Evolutionary conservation across 2,888 invertebrate genomes (phyloP).

Genomic region (Cybosia mesomella): DNA sequence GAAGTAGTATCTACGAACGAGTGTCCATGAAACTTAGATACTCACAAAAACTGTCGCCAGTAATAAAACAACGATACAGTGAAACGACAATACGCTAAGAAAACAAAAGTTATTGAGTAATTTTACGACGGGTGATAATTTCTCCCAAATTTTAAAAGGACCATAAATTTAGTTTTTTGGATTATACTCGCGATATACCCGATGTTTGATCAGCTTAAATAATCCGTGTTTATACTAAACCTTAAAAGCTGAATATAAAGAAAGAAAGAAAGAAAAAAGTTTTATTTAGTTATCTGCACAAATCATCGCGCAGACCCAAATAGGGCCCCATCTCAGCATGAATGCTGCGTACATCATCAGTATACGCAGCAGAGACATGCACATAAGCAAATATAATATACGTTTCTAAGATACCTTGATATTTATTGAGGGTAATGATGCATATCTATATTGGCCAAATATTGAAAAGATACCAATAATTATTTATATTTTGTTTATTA

Average conservation of each 20-base stretch:
- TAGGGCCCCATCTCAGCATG: too few relatives aligned
- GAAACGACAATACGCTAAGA: conserved; percentile 60
- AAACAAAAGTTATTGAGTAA: conserved; percentile 70
- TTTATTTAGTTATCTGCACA: too few relatives aligned
- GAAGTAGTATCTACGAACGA: conserved; percentile 59
- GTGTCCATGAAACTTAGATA: conserved; percentile 63
- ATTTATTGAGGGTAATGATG: not conserved
- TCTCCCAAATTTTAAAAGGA: conserved; percentile 51
- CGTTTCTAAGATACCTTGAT: not conserved
- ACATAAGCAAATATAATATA: not conserved
- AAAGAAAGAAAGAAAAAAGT: too few relatives aligned
- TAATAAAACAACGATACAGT: conserved; percentile 61
- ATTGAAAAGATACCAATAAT: conserved; percentile 38
- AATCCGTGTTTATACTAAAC: not conserved
- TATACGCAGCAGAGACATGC: not conserved
- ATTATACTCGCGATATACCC: conserved; percentile 7
- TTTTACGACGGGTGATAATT: conserved; percentile 71
- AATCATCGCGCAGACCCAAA: too few relatives aligned
- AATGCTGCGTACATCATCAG: too few relatives aligned
- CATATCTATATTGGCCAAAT: not conserved
- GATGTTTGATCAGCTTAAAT: not conserved
- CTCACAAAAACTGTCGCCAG: conserved; percentile 66
- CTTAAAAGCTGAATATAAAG: not conserved
- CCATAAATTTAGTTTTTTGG: conserved; percentile 12
- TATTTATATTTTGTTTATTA: conserved; percentile 41